These are phyloP conservation scores for Cyrtorhinus lividipennis DNA, from an alignment of 1,140 invertebrate species.

Conservation along the genomic window DNA sequence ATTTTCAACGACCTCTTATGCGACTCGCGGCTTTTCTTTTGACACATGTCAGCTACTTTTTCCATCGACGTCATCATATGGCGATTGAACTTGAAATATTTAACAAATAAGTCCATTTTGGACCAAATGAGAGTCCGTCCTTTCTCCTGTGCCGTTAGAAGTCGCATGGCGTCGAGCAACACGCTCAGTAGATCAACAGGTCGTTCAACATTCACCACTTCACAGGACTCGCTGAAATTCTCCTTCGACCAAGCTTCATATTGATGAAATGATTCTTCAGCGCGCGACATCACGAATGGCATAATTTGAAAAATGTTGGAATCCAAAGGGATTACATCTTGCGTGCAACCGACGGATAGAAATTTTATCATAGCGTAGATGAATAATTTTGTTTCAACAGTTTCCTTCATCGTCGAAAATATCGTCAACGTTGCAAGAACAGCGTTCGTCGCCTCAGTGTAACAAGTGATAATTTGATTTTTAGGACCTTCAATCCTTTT, in stretches of 20 bases:
- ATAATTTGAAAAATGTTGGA: conserved; percentile 62
- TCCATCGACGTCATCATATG: no score
- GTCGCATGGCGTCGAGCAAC: conserved; percentile 68
- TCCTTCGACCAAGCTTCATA: conserved; percentile 27
- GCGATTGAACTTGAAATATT: no score
- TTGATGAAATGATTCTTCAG: conserved; percentile 68
- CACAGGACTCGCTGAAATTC: neutral
- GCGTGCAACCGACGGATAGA: conserved; percentile 71
- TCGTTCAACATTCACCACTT: conserved; percentile 35
- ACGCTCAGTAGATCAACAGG: conserved; percentile 56
- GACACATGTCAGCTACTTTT: no score
- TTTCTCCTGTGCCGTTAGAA: no score
- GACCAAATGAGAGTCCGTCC: no score
- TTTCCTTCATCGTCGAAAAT: conserved; percentile 34
- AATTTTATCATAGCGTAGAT: conserved; percentile 69
- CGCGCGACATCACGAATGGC: conserved; percentile 59
- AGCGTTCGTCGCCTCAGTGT: conserved; percentile 76
- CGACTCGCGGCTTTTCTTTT: no score
- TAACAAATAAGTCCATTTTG: no score
- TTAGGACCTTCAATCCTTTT: conserved; percentile 31
- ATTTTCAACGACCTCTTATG: no score
- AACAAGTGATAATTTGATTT: conserved; percentile 71
- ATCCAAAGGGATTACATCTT: conserved; percentile 76
- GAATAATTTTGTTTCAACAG: conserved; percentile 44
- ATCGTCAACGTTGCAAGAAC: conserved; percentile 57